A percentile compares a stretch with the other conserved stretches of the same genome.
Evolutionary conservation across 2,888 invertebrate genomes (phyloP).

Genomic region (Perithous albicinctus): DNA sequence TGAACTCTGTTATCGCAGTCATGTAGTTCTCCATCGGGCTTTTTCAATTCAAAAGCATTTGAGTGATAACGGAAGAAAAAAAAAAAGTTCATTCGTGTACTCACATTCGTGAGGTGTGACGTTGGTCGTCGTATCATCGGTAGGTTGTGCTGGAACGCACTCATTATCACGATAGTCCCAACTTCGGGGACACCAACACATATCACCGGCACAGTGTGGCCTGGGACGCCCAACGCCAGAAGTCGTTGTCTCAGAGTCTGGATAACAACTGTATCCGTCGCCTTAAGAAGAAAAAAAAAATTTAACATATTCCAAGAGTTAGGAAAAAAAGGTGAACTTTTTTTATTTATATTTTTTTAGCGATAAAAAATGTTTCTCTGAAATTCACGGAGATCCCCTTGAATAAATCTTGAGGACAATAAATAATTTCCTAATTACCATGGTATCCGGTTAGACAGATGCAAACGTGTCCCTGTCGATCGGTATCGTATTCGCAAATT

Average conservation of each 20-base stretch:
- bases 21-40: not conserved
- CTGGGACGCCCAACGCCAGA: constrained; percentile 73
- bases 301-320: not conserved
- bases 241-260: constrained; percentile 75
- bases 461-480: constrained; percentile 84
- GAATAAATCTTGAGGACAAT: constrained; percentile 5
- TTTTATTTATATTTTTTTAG: no score
- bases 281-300: constrained; percentile 69
- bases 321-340: no score
- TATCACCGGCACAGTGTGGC: constrained; percentile 83
- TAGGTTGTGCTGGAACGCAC: constrained; percentile 74
- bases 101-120: constrained; percentile 60
- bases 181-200: constrained; percentile 88
- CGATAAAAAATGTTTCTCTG: no score
- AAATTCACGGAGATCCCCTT: not conserved
- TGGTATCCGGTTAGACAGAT: constrained; percentile 86
- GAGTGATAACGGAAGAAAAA: not conserved
- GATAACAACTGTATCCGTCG: constrained; percentile 85
- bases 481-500: constrained; percentile 83
- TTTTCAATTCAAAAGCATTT: constrained; percentile 7
- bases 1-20: constrained; percentile 14
- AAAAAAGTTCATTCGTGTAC: constrained; percentile 41
- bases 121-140: constrained; percentile 57
- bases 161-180: constrained; percentile 82
- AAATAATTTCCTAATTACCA: constrained; percentile 83